A percentile compares a stretch with the other conserved stretches of the same genome.
Evolutionary conservation across 2,797 vertebrate species (phyloP).

Genomic region (Myiotriccus ornatus): DNA sequence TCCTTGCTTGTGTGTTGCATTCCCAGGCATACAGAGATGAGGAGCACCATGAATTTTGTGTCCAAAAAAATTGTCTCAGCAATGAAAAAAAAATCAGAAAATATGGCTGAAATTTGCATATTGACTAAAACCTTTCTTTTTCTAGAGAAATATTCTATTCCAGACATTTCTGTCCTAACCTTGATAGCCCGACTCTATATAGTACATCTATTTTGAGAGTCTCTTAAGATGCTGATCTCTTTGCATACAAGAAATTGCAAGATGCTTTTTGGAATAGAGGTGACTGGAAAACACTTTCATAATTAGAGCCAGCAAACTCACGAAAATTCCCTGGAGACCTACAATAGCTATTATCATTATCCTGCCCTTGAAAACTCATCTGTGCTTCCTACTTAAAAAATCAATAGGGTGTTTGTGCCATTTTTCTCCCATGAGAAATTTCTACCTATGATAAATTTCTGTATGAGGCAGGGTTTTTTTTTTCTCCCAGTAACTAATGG

Average conservation of each 20-base stretch:
- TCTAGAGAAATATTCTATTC: neutral
- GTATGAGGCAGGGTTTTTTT: neutral
- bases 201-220: neutral
- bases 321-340: neutral
- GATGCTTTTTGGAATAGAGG: neutral
- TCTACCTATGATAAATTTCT: neutral
- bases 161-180: neutral
- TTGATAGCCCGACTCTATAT: neutral
- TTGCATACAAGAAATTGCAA: neutral
- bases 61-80: neutral
- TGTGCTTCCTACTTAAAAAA: neutral
- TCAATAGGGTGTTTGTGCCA: neutral
- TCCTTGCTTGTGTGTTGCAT: neutral
- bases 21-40: neutral
- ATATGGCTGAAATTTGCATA: neutral
- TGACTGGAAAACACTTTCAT: neutral
- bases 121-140: neutral
- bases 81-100: neutral
- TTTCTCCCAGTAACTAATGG: neutral
- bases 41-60: neutral
- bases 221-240: neutral
- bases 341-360: neutral
- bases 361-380: neutral
- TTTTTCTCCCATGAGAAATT: neutral
- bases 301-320: neutral